Evolutionary conservation across 2,888 invertebrate species (phyloP).

Genomic region (Plagodis dolabraria): DNA sequence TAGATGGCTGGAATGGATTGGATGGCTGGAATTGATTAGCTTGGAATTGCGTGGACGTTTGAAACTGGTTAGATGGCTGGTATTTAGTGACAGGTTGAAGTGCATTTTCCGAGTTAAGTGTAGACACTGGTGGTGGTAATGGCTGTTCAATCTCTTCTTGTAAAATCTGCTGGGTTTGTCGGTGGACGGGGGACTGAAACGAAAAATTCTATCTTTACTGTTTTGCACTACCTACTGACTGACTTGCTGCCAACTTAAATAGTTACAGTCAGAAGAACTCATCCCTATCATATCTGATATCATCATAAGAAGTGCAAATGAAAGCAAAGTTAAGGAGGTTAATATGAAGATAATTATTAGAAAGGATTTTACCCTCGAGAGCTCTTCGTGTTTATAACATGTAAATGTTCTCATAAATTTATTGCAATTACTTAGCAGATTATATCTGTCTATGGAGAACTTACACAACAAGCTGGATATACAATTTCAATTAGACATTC

Average conservation of each 20-base stretch:
- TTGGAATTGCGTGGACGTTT: slow-evolving; percentile 3
- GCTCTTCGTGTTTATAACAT: too few relatives aligned
- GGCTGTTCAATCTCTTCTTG: slow-evolving; percentile 58
- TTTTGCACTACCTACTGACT: background rate
- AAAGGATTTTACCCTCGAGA: too few relatives aligned
- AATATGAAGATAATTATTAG: too few relatives aligned
- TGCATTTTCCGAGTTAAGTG: slow-evolving; percentile 7
- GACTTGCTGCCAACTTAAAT: background rate
- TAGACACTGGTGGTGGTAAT: slow-evolving; percentile 32
- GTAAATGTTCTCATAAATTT: too few relatives aligned
- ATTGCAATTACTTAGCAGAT: too few relatives aligned
- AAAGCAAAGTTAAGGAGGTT: too few relatives aligned
- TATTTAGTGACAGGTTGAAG: slow-evolving; percentile 1
- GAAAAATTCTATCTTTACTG: background rate
- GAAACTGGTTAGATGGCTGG: slow-evolving; percentile 1
- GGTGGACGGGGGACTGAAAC: slow-evolving; percentile 61
- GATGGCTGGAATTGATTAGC: slow-evolving; percentile 21
- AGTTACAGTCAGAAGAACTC: too few relatives aligned
- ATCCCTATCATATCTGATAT: too few relatives aligned
- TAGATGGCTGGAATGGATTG: slow-evolving; percentile 8
- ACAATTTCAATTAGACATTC: background rate
- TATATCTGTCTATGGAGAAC: too few relatives aligned
- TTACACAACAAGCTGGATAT: background rate
- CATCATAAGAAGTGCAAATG: too few relatives aligned
- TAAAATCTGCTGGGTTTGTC: slow-evolving; percentile 41